Base-by-base conservation (phyloP, 1,140 invertebrate species). In the Mya arenaria region DNA sequence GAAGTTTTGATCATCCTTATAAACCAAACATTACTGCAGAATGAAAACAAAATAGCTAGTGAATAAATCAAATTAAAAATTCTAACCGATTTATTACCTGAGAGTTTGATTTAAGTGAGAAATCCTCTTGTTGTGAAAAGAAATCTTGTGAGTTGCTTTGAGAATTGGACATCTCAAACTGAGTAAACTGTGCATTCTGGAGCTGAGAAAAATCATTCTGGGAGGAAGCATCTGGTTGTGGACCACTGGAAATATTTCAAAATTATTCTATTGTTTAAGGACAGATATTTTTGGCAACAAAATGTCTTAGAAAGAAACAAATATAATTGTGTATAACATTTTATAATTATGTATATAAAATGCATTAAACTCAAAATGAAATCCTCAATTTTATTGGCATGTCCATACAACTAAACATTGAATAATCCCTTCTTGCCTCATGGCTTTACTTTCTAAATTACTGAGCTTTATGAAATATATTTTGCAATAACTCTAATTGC, bases 201-300 rank as follows among this genome's bases (percentile, higher is more conserved):
- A 82, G 41, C 52, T 82, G 79, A 17, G 79, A 82, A 41, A 82
- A 82, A 32, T 82, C 79, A 68, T 32, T 79, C n/a, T 41, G 60
- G 17, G 41, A n/a, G 36, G 6, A 17, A 1, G 48, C 25, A 10
- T 52, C 48, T 4, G 17, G 17, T n/a, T 1, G 4, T n/a, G 25
- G 25, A 44, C 41, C 19, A 52, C 19, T n/a, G 25, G 19, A 23
- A 4, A 52, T 23, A 52, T 52, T 17, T 52, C 19, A 52, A 52
- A 52, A n/a, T 1, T 52, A 17, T 52, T 4, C 48, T 52, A n/a
- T n/a, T n/a, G 48, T 52, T n/a, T n/a, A n/a, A n/a, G n/a, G n/a
- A n/a, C n/a, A n/a, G n/a, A n/a, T n/a, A n/a, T n/a, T n/a, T n/a
- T n/a, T n/a, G n/a, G n/a, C n/a, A n/a, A n/a, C n/a, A n/a, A n/a